phyloP scores from a whole-genome alignment of 2,888 invertebrate species.

The Lamellibrachia columna region DNA sequence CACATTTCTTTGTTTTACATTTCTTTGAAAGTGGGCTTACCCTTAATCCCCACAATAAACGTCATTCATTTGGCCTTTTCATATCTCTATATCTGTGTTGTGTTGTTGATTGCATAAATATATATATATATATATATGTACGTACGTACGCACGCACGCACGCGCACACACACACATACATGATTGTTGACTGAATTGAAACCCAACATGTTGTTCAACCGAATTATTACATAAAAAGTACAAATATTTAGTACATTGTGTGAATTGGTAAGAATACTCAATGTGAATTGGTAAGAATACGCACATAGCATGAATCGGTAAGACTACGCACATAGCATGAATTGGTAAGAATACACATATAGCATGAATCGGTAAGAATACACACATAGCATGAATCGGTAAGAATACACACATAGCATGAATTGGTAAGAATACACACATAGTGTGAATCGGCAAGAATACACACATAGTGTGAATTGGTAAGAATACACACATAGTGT shows the following conservation, averaged over 20 bases:
- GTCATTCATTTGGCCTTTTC: too few species aligned
- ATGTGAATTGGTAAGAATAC: neutral
- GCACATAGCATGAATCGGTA: neutral
- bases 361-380: neutral
- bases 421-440: neutral
- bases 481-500: neutral
- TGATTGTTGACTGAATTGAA: neutral
- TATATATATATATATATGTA: constrained; percentile 19
- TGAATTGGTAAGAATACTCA: neutral
- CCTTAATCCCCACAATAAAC: too few species aligned
- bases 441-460: neutral
- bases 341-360: neutral
- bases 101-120: too few species aligned
- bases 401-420: neutral
- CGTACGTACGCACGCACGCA: neutral
- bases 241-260: neutral
- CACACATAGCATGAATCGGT: neutral
- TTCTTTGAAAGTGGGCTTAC: too few species aligned
- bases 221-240: neutral
- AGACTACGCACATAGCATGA: neutral
- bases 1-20: too few species aligned
- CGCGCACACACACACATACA: neutral
- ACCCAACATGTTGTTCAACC: neutral
- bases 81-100: too few species aligned
- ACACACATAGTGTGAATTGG: neutral